phyloP scores from a whole-genome alignment of 1,140 invertebrate genomes.

The Scaptomyza graminum region DNA sequence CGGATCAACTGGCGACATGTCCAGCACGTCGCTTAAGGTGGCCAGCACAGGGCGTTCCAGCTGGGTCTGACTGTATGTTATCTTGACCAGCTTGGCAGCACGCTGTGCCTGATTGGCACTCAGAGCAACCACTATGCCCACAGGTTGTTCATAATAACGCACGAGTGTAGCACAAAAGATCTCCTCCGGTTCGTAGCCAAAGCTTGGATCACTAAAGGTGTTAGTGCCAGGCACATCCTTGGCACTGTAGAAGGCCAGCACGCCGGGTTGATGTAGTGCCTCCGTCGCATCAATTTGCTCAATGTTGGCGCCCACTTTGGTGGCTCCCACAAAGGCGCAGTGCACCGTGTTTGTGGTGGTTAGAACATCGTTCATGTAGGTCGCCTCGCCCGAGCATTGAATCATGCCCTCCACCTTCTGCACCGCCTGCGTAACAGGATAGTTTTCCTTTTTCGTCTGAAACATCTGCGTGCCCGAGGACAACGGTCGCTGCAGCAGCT shows the following conservation, averaged over 20 bases:
- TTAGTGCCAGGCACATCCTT: slow-evolving; percentile 91
- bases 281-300: slow-evolving; percentile 86
- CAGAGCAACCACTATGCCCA: slow-evolving; percentile 89
- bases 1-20: slow-evolving; percentile 66
- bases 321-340: slow-evolving; percentile 87
- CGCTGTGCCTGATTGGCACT: slow-evolving; percentile 86
- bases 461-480: slow-evolving; percentile 90
- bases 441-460: slow-evolving; percentile 89
- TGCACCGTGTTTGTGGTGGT: slow-evolving; percentile 85
- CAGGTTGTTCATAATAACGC: slow-evolving; percentile 88
- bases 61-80: slow-evolving; percentile 84
- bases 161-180: slow-evolving; percentile 85
- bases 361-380: slow-evolving; percentile 88
- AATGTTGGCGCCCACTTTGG: slow-evolving; percentile 86
- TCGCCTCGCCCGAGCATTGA: slow-evolving; percentile 91
- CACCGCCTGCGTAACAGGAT: slow-evolving; percentile 91
- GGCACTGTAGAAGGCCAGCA: slow-evolving; percentile 88
- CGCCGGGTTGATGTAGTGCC: slow-evolving; percentile 87
- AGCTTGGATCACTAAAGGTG: slow-evolving; percentile 83
- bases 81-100: slow-evolving; percentile 88
- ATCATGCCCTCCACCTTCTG: slow-evolving; percentile 90
- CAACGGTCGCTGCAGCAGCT: slow-evolving; percentile 87
- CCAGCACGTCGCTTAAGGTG: slow-evolving; percentile 87
- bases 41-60: slow-evolving; percentile 66
- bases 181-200: slow-evolving; percentile 80